Evolutionary conservation across 2,888 invertebrate species (phyloP).

Genomic region (Fabriciana adippe): DNA sequence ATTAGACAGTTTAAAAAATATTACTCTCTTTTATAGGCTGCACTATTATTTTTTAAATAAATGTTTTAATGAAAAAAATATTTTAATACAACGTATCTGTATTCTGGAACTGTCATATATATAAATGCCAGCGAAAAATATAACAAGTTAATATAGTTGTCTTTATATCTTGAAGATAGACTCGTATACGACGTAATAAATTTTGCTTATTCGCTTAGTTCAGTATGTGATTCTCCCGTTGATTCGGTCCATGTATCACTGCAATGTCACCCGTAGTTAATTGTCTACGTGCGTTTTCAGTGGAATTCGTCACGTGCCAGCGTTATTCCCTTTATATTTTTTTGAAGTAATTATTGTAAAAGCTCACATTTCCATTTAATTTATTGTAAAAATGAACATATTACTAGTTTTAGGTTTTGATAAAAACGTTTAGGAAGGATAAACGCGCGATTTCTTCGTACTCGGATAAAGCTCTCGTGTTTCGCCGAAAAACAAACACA

Average conservation of each 20-base stretch:
- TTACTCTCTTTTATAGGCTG: not conserved
- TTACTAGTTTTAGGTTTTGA: not conserved
- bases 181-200: conserved; percentile 12
- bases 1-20: conserved; percentile 28
- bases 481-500: too few species aligned
- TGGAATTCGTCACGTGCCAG: conserved; percentile 67
- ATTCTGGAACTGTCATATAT: too few species aligned
- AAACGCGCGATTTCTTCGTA: too few species aligned
- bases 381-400: conserved; percentile 8
- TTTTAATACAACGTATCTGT: too few species aligned
- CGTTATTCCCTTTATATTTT: conserved; percentile 41
- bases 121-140: too few species aligned
- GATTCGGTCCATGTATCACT: conserved; percentile 54
- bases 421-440: not conserved
- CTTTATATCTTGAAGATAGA: conserved; percentile 3
- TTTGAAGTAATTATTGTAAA: conserved; percentile 28
- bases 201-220: conserved; percentile 23
- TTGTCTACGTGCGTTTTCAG: conserved; percentile 76
- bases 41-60: not conserved
- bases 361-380: conserved; percentile 10
- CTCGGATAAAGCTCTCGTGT: too few species aligned
- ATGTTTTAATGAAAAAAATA: too few species aligned
- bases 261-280: conserved; percentile 72
- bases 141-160: not conserved
- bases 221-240: conserved; percentile 21